Evolutionary conservation across 2,888 invertebrate species (phyloP).

Genomic region (Allophyes oxyacanthae): DNA sequence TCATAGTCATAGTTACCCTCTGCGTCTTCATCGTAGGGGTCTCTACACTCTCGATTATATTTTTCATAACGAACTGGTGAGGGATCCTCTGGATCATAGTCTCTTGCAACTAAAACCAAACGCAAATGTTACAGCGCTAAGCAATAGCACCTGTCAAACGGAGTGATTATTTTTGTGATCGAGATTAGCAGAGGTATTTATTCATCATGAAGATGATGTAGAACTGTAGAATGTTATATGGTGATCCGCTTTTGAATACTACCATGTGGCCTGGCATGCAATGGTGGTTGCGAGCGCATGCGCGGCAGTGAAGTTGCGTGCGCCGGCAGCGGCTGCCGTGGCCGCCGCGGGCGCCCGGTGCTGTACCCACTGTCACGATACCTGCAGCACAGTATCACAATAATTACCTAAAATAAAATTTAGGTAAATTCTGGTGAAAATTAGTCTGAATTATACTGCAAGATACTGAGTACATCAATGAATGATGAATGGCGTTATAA

Average conservation of each 20-base stretch:
- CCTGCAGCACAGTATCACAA: conserved; percentile 63
- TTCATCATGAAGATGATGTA: too few relatives aligned
- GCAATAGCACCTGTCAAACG: too few relatives aligned
- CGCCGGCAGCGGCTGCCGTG: conserved; percentile 39
- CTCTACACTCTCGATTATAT: conserved; percentile 54
- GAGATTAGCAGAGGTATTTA: too few relatives aligned
- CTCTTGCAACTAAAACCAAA: conserved; percentile 63
- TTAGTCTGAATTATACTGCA: too few relatives aligned
- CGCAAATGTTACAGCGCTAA: background rate
- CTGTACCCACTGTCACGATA: conserved; percentile 85
- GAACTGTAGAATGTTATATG: too few relatives aligned
- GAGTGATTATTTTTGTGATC: too few relatives aligned
- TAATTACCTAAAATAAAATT: too few relatives aligned
- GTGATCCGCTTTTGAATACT: too few relatives aligned
- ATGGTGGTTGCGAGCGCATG: conserved; percentile 76
- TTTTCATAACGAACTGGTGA: conserved; percentile 70
- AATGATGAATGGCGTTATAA: too few relatives aligned
- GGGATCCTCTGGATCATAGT: conserved; percentile 68
- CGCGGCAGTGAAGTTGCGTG: conserved; percentile 58
- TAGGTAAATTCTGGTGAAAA: too few relatives aligned
- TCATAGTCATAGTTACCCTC: conserved; percentile 60
- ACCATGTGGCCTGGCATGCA: conserved; percentile 57
- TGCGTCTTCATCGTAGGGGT: conserved; percentile 68
- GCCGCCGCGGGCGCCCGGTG: conserved; percentile 67
- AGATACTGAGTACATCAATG: too few relatives aligned